phyloP scores from a whole-genome alignment of 2,888 invertebrate species.

The Mechanitis messenoides region DNA sequence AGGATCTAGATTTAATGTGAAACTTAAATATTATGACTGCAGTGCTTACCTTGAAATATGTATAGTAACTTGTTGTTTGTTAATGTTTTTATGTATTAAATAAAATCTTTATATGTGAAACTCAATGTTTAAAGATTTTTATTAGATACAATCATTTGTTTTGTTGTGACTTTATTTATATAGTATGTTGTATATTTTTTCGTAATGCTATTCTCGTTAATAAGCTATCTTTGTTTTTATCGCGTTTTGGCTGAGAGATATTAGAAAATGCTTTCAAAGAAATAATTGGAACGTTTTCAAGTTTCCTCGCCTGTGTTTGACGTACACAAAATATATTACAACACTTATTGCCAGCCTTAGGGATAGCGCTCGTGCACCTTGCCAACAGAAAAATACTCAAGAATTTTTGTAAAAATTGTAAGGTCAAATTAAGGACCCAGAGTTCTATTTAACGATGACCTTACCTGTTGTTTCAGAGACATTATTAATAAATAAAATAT shows the following conservation, averaged over 20 bases:
- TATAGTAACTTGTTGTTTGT: no score
- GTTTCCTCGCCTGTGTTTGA: slow-evolving; percentile 32
- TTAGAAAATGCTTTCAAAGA: slow-evolving; percentile 34
- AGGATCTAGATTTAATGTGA: no score
- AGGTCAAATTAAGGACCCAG: slow-evolving; percentile 2
- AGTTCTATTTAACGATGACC: not conserved
- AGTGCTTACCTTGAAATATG: not conserved
- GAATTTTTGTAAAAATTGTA: slow-evolving; percentile 1
- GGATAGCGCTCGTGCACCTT: slow-evolving; percentile 15
- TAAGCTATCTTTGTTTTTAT: slow-evolving; percentile 10
- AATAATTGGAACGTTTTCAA: slow-evolving; percentile 33
- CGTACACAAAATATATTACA: slow-evolving; percentile 30
- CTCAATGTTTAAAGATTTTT: no score
- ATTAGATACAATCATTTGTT: slow-evolving; percentile 5
- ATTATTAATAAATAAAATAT: not conserved
- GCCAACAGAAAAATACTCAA: slow-evolving; percentile 17
- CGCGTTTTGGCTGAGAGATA: slow-evolving; percentile 26
- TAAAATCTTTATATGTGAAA: no score
- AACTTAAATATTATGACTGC: not conserved
- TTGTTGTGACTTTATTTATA: not conserved
- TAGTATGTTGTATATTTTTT: not conserved
- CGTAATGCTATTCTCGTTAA: not conserved
- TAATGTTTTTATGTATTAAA: no score
- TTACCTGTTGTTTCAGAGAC: not conserved
- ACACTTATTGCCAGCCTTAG: slow-evolving; percentile 28